Evolutionary conservation across 2,797 vertebrate genomes (phyloP).

Genomic region (Hippoglossus hippoglossus): DNA sequence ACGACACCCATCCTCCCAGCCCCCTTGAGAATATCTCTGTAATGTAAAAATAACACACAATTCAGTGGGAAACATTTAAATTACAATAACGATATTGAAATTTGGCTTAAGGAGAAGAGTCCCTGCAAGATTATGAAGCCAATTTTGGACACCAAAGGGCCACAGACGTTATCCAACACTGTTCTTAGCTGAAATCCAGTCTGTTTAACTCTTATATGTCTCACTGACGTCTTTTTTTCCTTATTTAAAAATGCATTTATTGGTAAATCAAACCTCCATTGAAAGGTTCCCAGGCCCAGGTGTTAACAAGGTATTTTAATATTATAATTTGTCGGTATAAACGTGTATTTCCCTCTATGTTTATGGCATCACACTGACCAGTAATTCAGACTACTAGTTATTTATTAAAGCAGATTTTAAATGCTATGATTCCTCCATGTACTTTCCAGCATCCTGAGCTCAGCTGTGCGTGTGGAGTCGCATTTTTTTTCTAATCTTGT

Average conservation of each 20-base stretch:
- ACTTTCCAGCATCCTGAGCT: constrained; percentile 36
- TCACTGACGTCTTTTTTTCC: neutral
- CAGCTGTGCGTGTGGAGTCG: constrained; percentile 65
- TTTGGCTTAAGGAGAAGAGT: too few species aligned
- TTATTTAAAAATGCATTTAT: neutral
- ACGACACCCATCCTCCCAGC: neutral
- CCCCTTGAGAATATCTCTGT: neutral
- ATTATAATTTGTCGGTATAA: constrained; percentile 1
- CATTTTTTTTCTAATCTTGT: constrained; percentile 70
- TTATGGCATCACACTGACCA: neutral
- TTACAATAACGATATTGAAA: too few species aligned
- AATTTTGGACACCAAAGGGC: constrained; percentile 18
- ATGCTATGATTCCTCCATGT: too few species aligned
- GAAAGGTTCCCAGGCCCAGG: neutral
- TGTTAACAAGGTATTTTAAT: neutral
- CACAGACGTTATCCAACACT: neutral
- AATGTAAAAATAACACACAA: neutral
- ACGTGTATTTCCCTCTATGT: neutral
- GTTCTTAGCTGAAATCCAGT: neutral
- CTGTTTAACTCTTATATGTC: neutral
- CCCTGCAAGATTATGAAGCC: too few species aligned
- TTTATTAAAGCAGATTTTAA: constrained; percentile 4
- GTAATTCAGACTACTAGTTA: constrained; percentile 5
- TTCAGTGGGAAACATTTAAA: too few species aligned
- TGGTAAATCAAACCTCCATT: neutral